phyloP scores from a whole-genome alignment of 2,888 invertebrate species.

The Hoplodrina ambigua region DNA sequence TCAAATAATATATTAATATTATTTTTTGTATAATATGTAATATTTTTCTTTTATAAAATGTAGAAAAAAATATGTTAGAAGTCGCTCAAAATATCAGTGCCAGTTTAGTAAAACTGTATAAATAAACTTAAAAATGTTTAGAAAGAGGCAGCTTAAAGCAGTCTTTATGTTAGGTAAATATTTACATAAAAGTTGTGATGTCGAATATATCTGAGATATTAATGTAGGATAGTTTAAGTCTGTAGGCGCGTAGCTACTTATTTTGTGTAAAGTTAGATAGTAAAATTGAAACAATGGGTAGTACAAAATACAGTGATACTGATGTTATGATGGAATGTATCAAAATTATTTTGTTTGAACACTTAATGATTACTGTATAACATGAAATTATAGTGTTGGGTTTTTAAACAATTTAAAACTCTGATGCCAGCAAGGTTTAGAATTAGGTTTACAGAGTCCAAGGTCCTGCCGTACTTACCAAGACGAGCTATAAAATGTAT shows the following conservation, averaged over 20 bases:
- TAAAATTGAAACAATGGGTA: constrained; percentile 45
- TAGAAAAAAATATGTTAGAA: constrained; percentile 2
- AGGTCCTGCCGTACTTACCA: constrained; percentile 5
- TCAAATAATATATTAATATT: constrained; percentile 9
- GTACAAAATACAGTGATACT: constrained; percentile 54
- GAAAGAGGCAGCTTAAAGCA: constrained; percentile 46
- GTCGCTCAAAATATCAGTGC: constrained; percentile 19
- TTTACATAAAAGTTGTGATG: constrained; percentile 55
- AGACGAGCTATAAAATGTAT: not conserved
- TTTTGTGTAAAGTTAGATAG: constrained; percentile 42
- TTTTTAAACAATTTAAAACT: not conserved
- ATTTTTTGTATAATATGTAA: constrained; percentile 6
- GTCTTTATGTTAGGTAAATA: constrained; percentile 36
- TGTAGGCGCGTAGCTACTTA: constrained; percentile 37
- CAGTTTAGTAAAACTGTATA: constrained; percentile 26
- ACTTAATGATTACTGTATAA: not conserved
- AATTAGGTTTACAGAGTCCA: not conserved
- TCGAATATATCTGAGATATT: constrained; percentile 63
- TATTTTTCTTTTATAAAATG: constrained; percentile 10
- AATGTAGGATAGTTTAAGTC: constrained; percentile 52
- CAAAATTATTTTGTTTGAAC: constrained; percentile 11
- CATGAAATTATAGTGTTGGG: not conserved
- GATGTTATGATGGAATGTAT: constrained; percentile 7
- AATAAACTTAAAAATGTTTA: constrained; percentile 12
- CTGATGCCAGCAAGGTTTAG: not conserved